Evolutionary conservation across 37 sponge, comb jelly and placozoan species (phyloP).

Genomic region (Axinella damicornis): DNA sequence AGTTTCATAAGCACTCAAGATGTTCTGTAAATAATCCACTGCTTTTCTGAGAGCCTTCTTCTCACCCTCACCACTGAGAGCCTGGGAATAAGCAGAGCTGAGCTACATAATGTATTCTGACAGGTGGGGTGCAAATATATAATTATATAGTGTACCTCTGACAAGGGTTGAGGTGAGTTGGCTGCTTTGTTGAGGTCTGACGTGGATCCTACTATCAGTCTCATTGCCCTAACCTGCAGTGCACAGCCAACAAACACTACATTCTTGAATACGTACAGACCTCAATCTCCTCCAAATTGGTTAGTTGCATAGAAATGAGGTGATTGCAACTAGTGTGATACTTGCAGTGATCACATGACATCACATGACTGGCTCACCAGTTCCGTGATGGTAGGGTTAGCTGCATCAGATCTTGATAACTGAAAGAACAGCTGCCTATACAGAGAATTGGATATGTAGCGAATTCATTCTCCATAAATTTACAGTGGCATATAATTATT

Average conservation of each 20-base stretch:
- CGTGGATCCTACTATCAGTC: neutral
- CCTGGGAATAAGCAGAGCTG: no score
- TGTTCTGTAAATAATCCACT: neutral
- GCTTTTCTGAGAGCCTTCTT: slow-evolving; percentile 2
- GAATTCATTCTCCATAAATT: no score
- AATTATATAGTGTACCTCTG: neutral
- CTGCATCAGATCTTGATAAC: neutral
- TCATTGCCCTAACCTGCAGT: neutral
- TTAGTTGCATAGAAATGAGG: no score
- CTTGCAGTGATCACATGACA: neutral
- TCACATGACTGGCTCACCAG: slow-evolving; percentile 1
- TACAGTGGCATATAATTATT: no score
- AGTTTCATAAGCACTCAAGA: neutral
- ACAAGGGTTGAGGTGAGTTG: neutral
- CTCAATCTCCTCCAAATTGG: no score
- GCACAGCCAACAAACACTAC: no score
- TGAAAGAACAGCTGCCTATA: neutral
- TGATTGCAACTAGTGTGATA: no score
- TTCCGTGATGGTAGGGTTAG: neutral
- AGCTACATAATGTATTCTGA: no score
- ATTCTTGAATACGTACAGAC: no score
- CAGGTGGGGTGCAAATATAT: no score
- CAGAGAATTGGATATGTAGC: neutral
- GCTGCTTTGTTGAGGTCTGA: neutral
- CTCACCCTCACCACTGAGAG: neutral